Percentiles rank a stretch among this genome's conserved stretches.
Conservation (phyloP, 2,797 vertebrate genomes). For the Coracias cyanogaster region DNA sequence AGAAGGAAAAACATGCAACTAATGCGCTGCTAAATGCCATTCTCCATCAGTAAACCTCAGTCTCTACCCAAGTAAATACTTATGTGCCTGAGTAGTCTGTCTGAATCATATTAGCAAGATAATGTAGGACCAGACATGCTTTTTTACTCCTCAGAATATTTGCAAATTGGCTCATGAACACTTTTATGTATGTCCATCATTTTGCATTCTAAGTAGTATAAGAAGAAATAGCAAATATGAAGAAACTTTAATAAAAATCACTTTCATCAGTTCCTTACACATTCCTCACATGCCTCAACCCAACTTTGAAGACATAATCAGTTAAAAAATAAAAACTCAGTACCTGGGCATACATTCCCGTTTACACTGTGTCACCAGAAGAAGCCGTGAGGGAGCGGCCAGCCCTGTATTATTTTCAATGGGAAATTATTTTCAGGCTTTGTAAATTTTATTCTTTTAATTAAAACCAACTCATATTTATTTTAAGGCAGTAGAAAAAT, state of each 20-base stretch:
- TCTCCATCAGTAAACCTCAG: neutral
- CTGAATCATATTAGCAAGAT: neutral
- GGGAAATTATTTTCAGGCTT: conserved; percentile 9
- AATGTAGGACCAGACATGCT: neutral
- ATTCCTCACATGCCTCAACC: neutral
- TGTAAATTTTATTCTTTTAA: neutral
- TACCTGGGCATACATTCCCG: neutral
- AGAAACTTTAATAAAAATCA: neutral
- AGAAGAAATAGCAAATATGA: neutral
- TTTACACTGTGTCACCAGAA: neutral
- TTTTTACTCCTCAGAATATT: neutral
- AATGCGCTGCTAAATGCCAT: neutral
- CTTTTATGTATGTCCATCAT: neutral
- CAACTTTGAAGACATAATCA: neutral
- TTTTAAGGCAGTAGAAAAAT: neutral
- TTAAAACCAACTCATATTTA: neutral
- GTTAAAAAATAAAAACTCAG: neutral
- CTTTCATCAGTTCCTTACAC: neutral
- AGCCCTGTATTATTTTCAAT: neutral
- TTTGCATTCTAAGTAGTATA: neutral
- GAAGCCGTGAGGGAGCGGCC: neutral
- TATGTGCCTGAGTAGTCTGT: neutral
- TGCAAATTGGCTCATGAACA: neutral
- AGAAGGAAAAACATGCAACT: neutral
- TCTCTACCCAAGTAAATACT: neutral